Conservation (phyloP, 2,113 vertebrate species). For the Chaetorhynchus papuensis region DNA sequence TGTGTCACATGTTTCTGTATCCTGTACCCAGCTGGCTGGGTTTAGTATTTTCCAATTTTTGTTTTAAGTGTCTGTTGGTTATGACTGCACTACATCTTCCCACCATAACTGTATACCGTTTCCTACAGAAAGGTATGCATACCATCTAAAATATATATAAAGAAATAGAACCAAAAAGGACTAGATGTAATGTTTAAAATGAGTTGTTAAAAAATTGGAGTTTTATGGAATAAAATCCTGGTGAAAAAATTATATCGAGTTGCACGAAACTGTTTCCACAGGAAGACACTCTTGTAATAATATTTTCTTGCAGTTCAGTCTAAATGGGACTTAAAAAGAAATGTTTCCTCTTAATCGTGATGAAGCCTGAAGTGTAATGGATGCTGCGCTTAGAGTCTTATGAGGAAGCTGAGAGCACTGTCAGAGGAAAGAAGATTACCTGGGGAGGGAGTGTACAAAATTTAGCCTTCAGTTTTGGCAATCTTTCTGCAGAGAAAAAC, state of each 20-base stretch:
- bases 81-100: background rate
- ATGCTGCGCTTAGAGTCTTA: background rate
- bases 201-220: background rate
- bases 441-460: background rate
- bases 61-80: background rate
- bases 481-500: background rate
- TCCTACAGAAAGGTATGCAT: background rate
- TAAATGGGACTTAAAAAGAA: conserved; percentile 19
- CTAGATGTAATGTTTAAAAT: background rate
- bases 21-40: background rate
- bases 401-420: background rate
- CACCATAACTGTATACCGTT: background rate
- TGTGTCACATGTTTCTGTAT: background rate
- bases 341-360: conserved; percentile 24
- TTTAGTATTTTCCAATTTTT: background rate
- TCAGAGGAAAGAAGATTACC: conserved; percentile 20
- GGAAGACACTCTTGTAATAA: conserved; percentile 1
- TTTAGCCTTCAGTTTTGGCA: background rate
- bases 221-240: background rate
- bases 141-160: background rate
- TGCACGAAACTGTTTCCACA: background rate
- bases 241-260: background rate
- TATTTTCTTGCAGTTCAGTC: conserved; percentile 25
- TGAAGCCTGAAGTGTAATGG: conserved; percentile 34
- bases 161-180: background rate